These are phyloP conservation scores for Rosalia funebris DNA, from an alignment of 2,888 invertebrate species.

Conservation along the genomic window DNA sequence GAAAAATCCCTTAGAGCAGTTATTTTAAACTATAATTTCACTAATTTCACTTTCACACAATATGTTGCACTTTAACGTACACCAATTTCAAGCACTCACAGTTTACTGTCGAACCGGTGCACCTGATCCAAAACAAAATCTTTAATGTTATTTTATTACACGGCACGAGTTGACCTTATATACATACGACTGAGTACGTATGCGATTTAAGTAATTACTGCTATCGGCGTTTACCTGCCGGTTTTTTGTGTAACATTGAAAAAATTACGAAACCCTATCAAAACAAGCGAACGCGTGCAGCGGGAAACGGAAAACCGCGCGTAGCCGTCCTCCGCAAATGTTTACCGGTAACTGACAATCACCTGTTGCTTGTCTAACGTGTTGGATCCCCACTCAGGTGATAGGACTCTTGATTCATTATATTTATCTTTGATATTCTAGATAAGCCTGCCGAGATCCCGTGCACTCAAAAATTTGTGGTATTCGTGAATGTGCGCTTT, in stretches of 20 bases:
- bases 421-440: slow-evolving; percentile 13
- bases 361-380: slow-evolving; percentile 52
- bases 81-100: not conserved
- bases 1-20: not conserved
- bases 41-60: not conserved
- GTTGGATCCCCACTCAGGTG: slow-evolving; percentile 42
- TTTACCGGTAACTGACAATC: slow-evolving; percentile 56
- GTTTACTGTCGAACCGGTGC: not conserved
- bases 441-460: slow-evolving; percentile 2
- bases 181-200: not conserved
- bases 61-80: not conserved
- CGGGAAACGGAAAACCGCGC: slow-evolving; percentile 20
- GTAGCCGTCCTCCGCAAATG: slow-evolving; percentile 35
- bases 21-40: not conserved
- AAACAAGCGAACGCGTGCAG: slow-evolving; percentile 13
- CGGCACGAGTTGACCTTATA: not conserved
- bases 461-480: not conserved
- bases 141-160: not conserved
- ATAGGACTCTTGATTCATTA: slow-evolving; percentile 26
- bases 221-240: not conserved
- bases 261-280: slow-evolving; percentile 6
- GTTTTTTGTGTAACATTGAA: not conserved
- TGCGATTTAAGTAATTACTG: not conserved
- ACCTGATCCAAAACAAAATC: not conserved
- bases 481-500: not conserved